Conservation (phyloP, 2,113 vertebrate species). For the Carettochelys insculpta region DNA sequence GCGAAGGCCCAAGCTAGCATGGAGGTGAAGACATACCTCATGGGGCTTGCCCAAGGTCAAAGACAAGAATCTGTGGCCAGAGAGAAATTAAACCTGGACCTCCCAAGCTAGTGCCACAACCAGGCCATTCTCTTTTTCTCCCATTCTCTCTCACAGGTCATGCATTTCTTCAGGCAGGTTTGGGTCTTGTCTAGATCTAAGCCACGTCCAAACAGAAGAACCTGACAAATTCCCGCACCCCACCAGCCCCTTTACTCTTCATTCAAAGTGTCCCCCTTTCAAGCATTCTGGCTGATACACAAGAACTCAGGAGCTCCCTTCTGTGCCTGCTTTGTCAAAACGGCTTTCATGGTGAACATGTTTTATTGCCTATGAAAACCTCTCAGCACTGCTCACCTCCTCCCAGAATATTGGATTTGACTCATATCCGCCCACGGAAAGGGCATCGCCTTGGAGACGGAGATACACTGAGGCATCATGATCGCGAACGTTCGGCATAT, state of each 20-base stretch:
- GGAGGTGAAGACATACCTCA: neutral
- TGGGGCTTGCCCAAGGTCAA: neutral
- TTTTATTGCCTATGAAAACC: neutral
- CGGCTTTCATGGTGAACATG: constrained; percentile 4
- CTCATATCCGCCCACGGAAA: constrained; percentile 97
- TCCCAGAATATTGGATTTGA: constrained; percentile 96
- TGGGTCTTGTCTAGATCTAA: fast-evolving
- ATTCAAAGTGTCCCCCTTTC: neutral
- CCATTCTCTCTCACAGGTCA: neutral
- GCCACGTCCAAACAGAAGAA: neutral
- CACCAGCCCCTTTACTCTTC: neutral
- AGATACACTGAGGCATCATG: constrained; percentile 96
- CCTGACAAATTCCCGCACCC: neutral
- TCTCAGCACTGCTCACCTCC: constrained; percentile 78
- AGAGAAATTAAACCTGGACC: fast-evolving
- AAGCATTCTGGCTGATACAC: fast-evolving
- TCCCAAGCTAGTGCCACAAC: neutral
- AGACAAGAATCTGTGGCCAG: neutral
- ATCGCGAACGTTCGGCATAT: constrained; percentile 98
- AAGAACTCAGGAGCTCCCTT: fast-evolving
- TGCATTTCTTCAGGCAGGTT: neutral
- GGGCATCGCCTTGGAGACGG: constrained; percentile 96
- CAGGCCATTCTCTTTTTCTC: neutral
- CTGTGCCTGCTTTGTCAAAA: fast-evolving
- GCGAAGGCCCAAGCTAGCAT: neutral